phyloP scores from a whole-genome alignment of 1,140 invertebrate species.

The Pogonognathellus flavescens region DNA sequence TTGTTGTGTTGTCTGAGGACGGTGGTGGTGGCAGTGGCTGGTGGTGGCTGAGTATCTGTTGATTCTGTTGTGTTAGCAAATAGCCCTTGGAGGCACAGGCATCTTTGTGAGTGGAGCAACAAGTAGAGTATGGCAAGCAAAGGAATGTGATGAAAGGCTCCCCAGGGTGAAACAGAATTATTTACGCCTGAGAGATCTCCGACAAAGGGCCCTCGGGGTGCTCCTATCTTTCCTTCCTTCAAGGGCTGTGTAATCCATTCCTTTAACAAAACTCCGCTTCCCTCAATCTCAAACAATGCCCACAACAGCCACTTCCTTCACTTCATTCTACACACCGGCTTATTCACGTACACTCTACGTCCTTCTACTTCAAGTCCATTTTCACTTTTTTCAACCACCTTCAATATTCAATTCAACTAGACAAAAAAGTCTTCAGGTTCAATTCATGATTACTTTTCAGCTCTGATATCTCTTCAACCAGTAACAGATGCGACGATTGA shows the following conservation, averaged over 20 bases:
- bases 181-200: slow-evolving; percentile 30
- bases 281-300: too few relatives aligned
- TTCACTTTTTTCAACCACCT: too few relatives aligned
- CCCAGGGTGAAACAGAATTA: slow-evolving; percentile 47
- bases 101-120: not conserved
- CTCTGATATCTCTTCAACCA: too few relatives aligned
- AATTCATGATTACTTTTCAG: too few relatives aligned
- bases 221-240: slow-evolving; percentile 8
- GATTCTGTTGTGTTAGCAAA: not conserved
- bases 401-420: too few relatives aligned
- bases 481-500: too few relatives aligned
- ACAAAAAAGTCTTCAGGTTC: too few relatives aligned
- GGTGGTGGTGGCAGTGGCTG: not conserved
- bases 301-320: too few relatives aligned
- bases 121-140: not conserved
- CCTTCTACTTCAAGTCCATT: too few relatives aligned
- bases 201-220: slow-evolving; percentile 46
- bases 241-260: not conserved
- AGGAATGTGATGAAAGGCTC: slow-evolving; percentile 48
- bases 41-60: not conserved
- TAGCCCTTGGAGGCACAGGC: not conserved
- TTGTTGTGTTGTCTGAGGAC: not conserved
- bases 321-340: too few relatives aligned
- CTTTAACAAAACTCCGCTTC: too few relatives aligned
- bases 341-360: too few relatives aligned